Evolutionary conservation across 1,140 invertebrate genomes (phyloP).

Genomic region (Drosophila parabipectinata): DNA sequence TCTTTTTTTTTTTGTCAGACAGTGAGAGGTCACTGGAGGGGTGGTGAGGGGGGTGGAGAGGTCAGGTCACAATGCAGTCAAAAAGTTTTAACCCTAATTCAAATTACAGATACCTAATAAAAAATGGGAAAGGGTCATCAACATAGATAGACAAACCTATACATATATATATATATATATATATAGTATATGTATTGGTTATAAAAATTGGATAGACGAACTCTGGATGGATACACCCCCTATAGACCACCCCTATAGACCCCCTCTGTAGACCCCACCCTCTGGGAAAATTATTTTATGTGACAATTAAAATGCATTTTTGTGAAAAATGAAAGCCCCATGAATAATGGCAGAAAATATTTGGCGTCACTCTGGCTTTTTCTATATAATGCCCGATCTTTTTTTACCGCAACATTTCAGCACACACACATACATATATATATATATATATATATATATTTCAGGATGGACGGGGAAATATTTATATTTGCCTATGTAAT

Average conservation of each 20-base stretch:
- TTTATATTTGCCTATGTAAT: constrained; percentile 78
- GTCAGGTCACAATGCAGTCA: constrained; percentile 9
- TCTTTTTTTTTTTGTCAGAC: neutral
- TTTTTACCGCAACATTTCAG: constrained; percentile 70
- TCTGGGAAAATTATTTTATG: constrained; percentile 51
- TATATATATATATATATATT: constrained; percentile 3
- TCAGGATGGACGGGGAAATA: constrained; percentile 25
- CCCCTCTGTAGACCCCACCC: too few species aligned
- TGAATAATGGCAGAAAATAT: constrained; percentile 78
- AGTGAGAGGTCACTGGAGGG: neutral
- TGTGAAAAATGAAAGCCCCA: constrained; percentile 68
- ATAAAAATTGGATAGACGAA: neutral
- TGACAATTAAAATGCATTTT: constrained; percentile 69
- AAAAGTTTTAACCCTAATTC: constrained; percentile 29
- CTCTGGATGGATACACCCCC: neutral
- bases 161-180: neutral
- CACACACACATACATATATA: constrained; percentile 37
- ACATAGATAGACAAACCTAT: neutral
- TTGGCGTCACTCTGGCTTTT: constrained; percentile 73
- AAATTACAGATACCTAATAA: constrained; percentile 32
- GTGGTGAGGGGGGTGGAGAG: neutral
- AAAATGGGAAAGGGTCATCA: constrained; percentile 4
- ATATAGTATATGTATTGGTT: neutral
- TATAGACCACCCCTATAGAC: neutral
- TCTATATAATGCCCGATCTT: constrained; percentile 70